These are phyloP conservation scores for Mercenaria mercenaria DNA, from an alignment of 1,140 invertebrate genomes.

Conservation along the genomic window DNA sequence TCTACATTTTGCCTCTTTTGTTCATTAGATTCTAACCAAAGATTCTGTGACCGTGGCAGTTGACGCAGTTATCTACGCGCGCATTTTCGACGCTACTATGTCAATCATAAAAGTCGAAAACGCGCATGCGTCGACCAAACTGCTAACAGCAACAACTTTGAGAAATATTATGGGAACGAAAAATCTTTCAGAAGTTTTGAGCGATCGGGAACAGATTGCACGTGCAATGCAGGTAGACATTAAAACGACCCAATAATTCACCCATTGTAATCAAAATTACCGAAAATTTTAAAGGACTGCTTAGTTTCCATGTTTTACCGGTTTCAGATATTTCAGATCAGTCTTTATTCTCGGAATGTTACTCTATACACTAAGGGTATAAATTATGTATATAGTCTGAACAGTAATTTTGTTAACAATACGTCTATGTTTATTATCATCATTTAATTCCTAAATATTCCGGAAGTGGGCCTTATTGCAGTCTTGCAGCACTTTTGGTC, in stretches of 20 bases:
- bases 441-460: too few relatives aligned
- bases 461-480: too few relatives aligned
- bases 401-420: too few relatives aligned
- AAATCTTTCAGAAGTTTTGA: slow-evolving; percentile 94
- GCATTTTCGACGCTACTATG: slow-evolving; percentile 97
- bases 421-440: too few relatives aligned
- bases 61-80: slow-evolving; percentile 95
- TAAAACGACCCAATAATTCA: background rate
- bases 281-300: too few relatives aligned
- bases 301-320: background rate
- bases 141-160: slow-evolving; percentile 87
- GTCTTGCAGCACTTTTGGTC: too few relatives aligned
- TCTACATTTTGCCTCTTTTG: background rate
- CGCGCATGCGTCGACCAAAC: slow-evolving; percentile 90
- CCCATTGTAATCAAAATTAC: too few relatives aligned
- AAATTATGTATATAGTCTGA: too few relatives aligned
- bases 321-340: too few relatives aligned
- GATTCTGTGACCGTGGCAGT: slow-evolving; percentile 61
- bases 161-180: slow-evolving; percentile 95
- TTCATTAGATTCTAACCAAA: slow-evolving; percentile 52
- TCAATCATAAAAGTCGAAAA: slow-evolving; percentile 99
- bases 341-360: too few relatives aligned
- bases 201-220: slow-evolving; percentile 96
- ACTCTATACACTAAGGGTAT: too few relatives aligned
- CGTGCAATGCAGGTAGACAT: slow-evolving; percentile 91